These are phyloP conservation scores for Drosophila nannoptera DNA, from an alignment of 1,140 invertebrate species.

Conservation along the genomic window DNA sequence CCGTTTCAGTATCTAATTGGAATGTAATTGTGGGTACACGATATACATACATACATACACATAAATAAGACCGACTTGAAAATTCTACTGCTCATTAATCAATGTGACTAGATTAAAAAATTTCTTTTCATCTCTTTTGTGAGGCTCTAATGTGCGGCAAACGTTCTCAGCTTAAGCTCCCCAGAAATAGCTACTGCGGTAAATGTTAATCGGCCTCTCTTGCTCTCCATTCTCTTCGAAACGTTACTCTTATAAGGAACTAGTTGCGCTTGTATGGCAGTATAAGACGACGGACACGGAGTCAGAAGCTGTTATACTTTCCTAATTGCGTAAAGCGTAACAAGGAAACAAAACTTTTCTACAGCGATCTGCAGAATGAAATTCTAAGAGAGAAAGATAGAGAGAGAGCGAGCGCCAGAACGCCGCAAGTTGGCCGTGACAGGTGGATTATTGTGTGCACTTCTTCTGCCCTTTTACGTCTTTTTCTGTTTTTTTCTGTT, in stretches of 20 bases:
- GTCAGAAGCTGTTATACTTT: background rate
- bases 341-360: background rate
- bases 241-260: background rate
- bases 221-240: background rate
- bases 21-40: constrained; percentile 13
- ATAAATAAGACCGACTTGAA: constrained; percentile 3
- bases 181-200: background rate
- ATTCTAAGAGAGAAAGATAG: background rate
- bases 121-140: constrained; percentile 11
- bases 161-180: constrained; percentile 15
- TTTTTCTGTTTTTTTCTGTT: constrained; percentile 23
- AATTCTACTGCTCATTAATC: constrained; percentile 56
- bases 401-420: constrained; percentile 1
- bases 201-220: background rate
- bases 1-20: background rate
- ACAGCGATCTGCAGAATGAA: background rate
- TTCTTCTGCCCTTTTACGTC: constrained; percentile 2
- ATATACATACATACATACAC: background rate
- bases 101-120: constrained; percentile 71
- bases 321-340: background rate
- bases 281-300: background rate
- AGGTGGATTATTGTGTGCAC: constrained; percentile 43
- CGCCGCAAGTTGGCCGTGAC: constrained; percentile 23
- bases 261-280: background rate
- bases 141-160: constrained; percentile 10